Evolutionary conservation across 2,797 vertebrate species (phyloP).

Genomic region (Phataginus tetradactyla): DNA sequence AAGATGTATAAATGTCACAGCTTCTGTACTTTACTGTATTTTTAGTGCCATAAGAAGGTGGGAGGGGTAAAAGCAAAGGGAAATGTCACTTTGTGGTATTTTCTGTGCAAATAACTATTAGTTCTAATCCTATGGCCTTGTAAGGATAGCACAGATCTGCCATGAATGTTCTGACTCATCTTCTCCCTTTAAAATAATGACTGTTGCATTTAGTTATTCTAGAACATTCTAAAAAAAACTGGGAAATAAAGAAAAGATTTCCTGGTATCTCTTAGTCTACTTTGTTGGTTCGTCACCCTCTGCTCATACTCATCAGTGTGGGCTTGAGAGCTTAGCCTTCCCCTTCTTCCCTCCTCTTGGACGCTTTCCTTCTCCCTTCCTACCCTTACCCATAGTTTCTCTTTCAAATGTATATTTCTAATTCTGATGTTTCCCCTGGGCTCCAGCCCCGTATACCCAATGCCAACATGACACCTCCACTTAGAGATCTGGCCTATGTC

Average conservation of each 20-base stretch:
- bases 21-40: not conserved
- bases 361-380: not conserved
- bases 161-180: not conserved
- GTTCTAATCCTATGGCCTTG: not conserved
- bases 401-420: not conserved
- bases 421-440: not conserved
- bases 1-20: not conserved
- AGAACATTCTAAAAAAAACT: not conserved
- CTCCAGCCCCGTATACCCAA: not conserved
- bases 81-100: not conserved
- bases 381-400: not conserved
- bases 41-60: not conserved
- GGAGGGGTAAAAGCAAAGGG: not conserved
- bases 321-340: not conserved
- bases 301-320: not conserved
- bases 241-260: not conserved
- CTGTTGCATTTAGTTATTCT: not conserved
- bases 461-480: not conserved
- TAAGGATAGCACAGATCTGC: not conserved
- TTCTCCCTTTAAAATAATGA: not conserved
- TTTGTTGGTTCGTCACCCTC: not conserved
- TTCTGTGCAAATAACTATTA: not conserved
- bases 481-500: not conserved
- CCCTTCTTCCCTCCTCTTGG: not conserved
- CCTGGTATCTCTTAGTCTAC: not conserved